Percentiles rank a stretch among this genome's conserved stretches.
Conservation (phyloP, 2,113 vertebrate genomes). For the Pyxicephalus adspersus region DNA sequence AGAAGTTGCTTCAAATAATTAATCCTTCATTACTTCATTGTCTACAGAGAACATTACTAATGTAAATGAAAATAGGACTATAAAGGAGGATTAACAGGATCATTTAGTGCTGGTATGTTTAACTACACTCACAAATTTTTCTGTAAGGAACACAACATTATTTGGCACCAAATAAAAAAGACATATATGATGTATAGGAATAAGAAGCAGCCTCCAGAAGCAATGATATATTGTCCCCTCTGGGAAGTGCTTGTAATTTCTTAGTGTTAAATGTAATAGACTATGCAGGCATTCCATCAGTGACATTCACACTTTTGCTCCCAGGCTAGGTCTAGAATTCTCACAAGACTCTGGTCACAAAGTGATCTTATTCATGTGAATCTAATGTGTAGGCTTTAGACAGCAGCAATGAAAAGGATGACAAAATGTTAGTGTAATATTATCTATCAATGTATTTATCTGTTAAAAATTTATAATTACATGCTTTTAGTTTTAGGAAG, state of each 20-base stretch:
- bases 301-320: conserved; percentile 43
- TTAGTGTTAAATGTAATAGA: conserved; percentile 28
- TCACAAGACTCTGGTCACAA: conserved; percentile 16
- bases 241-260: conserved; percentile 8
- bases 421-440: too few relatives aligned
- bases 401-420: background rate
- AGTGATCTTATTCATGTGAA: background rate
- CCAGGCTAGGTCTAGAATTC: conserved; percentile 10
- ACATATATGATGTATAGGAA: background rate
- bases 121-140: conserved; percentile 36
- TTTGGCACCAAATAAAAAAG: conserved; percentile 28
- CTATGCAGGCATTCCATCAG: conserved; percentile 24
- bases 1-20: conserved; percentile 76
- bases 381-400: background rate
- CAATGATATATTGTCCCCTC: conserved; percentile 21
- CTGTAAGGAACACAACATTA: conserved; percentile 34
- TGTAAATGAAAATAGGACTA: conserved; percentile 56
- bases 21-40: conserved; percentile 74
- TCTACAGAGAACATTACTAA: conserved; percentile 54
- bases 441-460: too few relatives aligned
- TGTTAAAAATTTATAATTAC: too few relatives aligned
- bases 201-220: background rate
- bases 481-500: too few relatives aligned
- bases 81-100: conserved; percentile 50
- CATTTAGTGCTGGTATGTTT: conserved; percentile 50